Evolutionary conservation across 2,888 invertebrate species (phyloP).

Genomic region (Tinea trinotella): DNA sequence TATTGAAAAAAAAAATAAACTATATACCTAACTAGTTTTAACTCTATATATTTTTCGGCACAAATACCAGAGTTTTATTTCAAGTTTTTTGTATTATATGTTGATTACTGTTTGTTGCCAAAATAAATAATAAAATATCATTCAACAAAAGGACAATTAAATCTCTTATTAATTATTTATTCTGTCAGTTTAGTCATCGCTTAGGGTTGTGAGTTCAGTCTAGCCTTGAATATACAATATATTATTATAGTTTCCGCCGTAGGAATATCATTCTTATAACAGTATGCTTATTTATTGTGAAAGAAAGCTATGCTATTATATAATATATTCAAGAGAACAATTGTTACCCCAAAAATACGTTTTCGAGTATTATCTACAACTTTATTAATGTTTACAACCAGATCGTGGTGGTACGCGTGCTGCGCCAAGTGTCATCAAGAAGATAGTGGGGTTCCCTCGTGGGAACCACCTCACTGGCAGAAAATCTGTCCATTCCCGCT

Average conservation of each 20-base stretch:
- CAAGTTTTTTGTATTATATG: too few relatives aligned
- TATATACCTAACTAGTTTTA: too few relatives aligned
- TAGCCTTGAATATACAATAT: neutral
- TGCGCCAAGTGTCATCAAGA: slow-evolving; percentile 85
- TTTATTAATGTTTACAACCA: slow-evolving; percentile 38
- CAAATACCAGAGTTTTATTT: too few relatives aligned
- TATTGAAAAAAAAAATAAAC: too few relatives aligned
- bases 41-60: too few relatives aligned
- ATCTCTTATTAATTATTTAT: too few relatives aligned
- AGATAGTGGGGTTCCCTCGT: slow-evolving; percentile 80
- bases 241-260: too few relatives aligned
- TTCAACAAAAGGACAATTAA: too few relatives aligned
- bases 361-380: slow-evolving; percentile 17
- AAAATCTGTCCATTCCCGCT: slow-evolving; percentile 87
- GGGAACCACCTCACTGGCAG: slow-evolving; percentile 88
- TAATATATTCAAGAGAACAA: neutral
- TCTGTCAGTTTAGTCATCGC: neutral
- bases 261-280: too few relatives aligned
- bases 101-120: too few relatives aligned
- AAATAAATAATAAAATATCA: too few relatives aligned
- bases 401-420: slow-evolving; percentile 88
- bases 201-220: neutral
- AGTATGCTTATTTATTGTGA: neutral
- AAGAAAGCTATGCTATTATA: neutral
- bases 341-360: neutral